Percentiles rank a stretch among this genome's conserved stretches.
phyloP scores from a whole-genome alignment of 2,888 invertebrate genomes.

The Kryphioiulus occultus region DNA sequence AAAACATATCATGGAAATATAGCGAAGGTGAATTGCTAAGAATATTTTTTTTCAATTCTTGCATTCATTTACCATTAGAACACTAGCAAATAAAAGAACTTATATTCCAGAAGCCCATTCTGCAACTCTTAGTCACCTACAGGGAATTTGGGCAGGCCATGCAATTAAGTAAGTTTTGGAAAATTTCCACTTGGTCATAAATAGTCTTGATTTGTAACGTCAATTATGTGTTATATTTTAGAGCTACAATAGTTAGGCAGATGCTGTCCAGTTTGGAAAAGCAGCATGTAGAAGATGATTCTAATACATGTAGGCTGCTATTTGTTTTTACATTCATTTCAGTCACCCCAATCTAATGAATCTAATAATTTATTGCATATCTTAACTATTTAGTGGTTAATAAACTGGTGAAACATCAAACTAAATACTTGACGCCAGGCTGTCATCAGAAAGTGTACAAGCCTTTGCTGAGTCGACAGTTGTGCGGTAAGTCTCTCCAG shows the following conservation, averaged over 20 bases:
- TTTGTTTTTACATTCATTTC: too few relatives aligned
- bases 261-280: conserved; percentile 67
- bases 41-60: not conserved
- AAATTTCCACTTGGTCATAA: conserved; percentile 66
- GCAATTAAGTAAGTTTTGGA: conserved; percentile 72
- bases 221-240: conserved; percentile 59
- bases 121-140: conserved; percentile 72
- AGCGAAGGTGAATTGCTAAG: conserved; percentile 58
- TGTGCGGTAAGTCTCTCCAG: conserved; percentile 76
- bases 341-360: not conserved
- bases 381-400: not conserved
- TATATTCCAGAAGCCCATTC: conserved; percentile 65
- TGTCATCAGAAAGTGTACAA: conserved; percentile 74
- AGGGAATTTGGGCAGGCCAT: conserved; percentile 77
- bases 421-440: conserved; percentile 72
- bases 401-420: conserved; percentile 63
- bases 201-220: conserved; percentile 19
- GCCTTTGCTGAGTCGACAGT: conserved; percentile 76
- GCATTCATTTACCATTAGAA: too few relatives aligned
- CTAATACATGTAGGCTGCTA: not conserved
- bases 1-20: conserved; percentile 68
- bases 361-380: not conserved
- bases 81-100: too few relatives aligned
- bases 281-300: conserved; percentile 53
- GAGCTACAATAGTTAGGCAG: conserved; percentile 63